Conservation (phyloP, 2,797 vertebrate genomes). For the Anguilla pacifica region DNA sequence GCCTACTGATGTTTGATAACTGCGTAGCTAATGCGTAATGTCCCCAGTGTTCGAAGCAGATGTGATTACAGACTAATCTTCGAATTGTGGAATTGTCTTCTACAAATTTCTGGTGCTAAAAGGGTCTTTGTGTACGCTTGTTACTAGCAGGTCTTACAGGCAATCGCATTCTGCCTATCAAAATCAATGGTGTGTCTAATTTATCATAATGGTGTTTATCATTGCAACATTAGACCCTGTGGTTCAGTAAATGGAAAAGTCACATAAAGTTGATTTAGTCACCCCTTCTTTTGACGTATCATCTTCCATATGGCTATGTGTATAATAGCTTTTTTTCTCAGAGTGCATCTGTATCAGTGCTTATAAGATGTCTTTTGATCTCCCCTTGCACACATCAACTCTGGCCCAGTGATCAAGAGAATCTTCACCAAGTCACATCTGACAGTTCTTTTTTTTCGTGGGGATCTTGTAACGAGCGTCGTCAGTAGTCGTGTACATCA, state of each 20-base stretch:
- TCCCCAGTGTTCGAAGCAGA: constrained; percentile 1
- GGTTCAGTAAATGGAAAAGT: background rate
- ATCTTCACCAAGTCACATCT: background rate
- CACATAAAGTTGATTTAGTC: background rate
- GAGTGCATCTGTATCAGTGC: background rate
- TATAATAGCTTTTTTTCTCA: background rate
- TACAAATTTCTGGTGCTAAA: constrained; percentile 5
- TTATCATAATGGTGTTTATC: constrained; percentile 5
- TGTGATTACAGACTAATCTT: constrained; percentile 2
- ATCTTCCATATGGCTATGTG: background rate
- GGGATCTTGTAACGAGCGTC: background rate
- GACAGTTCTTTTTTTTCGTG: background rate
- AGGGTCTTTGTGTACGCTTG: background rate
- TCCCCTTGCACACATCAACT: constrained; percentile 5
- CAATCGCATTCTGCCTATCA: constrained; percentile 5
- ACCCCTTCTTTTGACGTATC: background rate
- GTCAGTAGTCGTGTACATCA: background rate
- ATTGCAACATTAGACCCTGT: background rate
- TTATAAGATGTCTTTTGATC: constrained; percentile 3
- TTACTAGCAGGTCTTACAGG: background rate
- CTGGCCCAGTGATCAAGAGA: constrained; percentile 6
- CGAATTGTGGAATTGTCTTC: background rate
- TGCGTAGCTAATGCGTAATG: background rate
- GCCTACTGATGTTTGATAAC: background rate
- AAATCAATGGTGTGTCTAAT: constrained; percentile 14